These are phyloP conservation scores for Stegostoma tigrinum DNA, from an alignment of 2,113 vertebrate genomes.

Conservation along the genomic window DNA sequence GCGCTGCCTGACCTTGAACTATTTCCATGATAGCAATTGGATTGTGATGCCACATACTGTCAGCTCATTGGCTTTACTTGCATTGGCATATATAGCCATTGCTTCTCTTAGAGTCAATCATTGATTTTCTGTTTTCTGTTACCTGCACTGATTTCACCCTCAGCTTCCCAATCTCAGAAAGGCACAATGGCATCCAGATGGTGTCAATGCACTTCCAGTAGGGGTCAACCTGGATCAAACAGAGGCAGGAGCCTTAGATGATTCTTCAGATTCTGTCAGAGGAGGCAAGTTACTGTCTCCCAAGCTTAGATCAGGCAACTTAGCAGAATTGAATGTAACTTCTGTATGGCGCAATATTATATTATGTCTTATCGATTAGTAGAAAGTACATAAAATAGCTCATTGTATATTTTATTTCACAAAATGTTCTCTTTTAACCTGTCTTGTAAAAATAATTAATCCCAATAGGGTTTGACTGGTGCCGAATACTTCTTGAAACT, in stretches of 20 bases:
- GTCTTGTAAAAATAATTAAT: neutral
- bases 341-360: neutral
- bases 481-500: neutral
- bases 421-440: neutral
- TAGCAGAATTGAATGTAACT: neutral
- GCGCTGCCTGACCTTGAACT: too few relatives aligned
- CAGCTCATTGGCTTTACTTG: too few relatives aligned
- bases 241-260: neutral
- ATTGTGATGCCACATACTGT: too few relatives aligned
- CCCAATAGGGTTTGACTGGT: neutral
- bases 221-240: neutral
- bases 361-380: neutral
- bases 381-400: neutral
- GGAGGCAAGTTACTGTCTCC: too few relatives aligned
- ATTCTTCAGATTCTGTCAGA: neutral
- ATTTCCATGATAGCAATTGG: too few relatives aligned
- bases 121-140: too few relatives aligned
- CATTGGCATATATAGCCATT: too few relatives aligned
- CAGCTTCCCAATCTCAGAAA: too few relatives aligned
- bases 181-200: neutral
- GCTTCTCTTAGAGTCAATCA: too few relatives aligned
- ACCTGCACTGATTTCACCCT: too few relatives aligned
- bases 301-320: neutral
- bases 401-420: neutral
- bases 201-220: neutral